Percentiles rank a stretch among this genome's conserved stretches.
These are phyloP conservation scores for Eulithis prunata DNA, from an alignment of 2,888 invertebrate species.

Conservation along the genomic window DNA sequence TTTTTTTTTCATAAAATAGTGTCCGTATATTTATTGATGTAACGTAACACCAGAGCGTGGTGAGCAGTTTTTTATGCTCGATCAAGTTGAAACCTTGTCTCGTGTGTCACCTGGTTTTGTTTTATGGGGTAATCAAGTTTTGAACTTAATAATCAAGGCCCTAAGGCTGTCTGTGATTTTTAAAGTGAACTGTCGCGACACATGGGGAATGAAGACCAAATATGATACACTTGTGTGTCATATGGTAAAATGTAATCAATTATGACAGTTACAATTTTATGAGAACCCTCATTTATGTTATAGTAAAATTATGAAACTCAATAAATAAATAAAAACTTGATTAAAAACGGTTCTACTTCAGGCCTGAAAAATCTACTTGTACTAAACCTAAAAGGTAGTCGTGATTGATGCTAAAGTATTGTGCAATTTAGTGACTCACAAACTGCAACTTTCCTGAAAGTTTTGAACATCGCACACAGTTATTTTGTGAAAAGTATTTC, in stretches of 20 bases:
- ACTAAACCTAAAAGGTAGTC: too few relatives aligned
- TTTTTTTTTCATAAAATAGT: not conserved
- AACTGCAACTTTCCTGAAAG: conserved; percentile 17
- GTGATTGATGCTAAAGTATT: not conserved
- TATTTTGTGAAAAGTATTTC: conserved; percentile 8
- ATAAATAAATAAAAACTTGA: too few relatives aligned
- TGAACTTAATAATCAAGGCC: conserved; percentile 43
- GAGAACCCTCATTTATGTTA: not conserved
- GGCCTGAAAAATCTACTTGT: too few relatives aligned
- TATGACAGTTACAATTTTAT: conserved; percentile 35
- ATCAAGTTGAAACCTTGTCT: conserved; percentile 74
- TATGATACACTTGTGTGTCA: conserved; percentile 62
- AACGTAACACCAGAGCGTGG: conserved; percentile 70
- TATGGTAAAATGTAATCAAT: conserved; percentile 61
- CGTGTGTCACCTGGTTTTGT: conserved; percentile 69
- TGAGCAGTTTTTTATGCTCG: conserved; percentile 77
- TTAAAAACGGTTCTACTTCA: too few relatives aligned
- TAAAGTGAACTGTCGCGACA: conserved; percentile 52
- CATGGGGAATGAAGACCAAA: conserved; percentile 57
- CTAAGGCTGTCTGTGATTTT: conserved; percentile 45
- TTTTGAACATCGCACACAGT: not conserved
- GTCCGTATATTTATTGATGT: conserved; percentile 46
- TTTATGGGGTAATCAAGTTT: conserved; percentile 34
- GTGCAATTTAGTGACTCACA: not conserved
- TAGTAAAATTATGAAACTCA: too few relatives aligned